Evolutionary conservation across 2,797 vertebrate genomes (phyloP).

Genomic region (Antennarius maculatus): DNA sequence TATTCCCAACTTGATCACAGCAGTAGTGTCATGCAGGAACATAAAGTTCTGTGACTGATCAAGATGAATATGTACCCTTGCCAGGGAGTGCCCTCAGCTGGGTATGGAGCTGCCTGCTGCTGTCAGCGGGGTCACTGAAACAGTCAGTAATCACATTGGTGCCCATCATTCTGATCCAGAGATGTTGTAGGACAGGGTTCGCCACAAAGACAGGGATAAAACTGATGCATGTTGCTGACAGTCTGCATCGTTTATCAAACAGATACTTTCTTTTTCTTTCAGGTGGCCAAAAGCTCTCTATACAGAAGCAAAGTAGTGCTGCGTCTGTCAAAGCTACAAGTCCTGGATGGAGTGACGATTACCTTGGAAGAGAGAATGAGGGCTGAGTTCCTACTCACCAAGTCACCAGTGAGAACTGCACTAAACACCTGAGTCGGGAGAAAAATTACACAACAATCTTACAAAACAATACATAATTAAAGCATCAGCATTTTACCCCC

Average conservation of each 20-base stretch:
- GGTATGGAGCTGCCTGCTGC: constrained; percentile 39
- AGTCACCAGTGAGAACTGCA: constrained; percentile 77
- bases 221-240: neutral
- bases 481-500: neutral
- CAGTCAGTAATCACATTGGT: constrained; percentile 26
- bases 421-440: too few relatives aligned
- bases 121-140: constrained; percentile 65
- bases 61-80: constrained; percentile 40
- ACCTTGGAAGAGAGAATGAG: constrained; percentile 84
- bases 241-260: constrained; percentile 4
- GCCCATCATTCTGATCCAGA: constrained; percentile 48
- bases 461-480: neutral
- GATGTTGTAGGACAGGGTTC: constrained; percentile 31
- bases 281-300: constrained; percentile 83
- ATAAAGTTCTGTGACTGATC: constrained; percentile 42
- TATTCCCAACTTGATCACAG: constrained; percentile 29
- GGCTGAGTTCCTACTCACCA: constrained; percentile 79
- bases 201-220: constrained; percentile 5
- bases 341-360: constrained; percentile 84
- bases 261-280: constrained; percentile 24
- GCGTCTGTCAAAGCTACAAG: constrained; percentile 81
- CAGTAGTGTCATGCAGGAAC: constrained; percentile 53
- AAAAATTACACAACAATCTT: constrained; percentile 2
- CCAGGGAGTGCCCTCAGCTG: constrained; percentile 59
- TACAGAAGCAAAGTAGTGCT: constrained; percentile 82